Percentiles rank a stretch among this genome's conserved stretches.
phyloP scores from a whole-genome alignment of 2,113 vertebrate species.

The Clinocottus analis region DNA sequence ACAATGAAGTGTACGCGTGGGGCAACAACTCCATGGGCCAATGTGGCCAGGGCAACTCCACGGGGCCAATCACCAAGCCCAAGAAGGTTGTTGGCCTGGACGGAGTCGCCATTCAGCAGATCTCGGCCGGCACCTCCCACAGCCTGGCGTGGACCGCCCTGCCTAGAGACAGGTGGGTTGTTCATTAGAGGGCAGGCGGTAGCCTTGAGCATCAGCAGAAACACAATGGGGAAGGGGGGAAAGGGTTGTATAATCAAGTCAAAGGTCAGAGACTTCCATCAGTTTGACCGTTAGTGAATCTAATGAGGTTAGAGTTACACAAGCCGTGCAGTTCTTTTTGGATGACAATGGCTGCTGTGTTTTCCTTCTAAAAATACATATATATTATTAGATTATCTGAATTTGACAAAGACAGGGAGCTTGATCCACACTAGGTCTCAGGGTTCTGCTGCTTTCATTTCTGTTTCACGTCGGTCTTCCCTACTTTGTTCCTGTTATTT shows the following conservation, averaged over 20 bases:
- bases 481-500: too few species aligned
- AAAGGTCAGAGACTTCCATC: too few species aligned
- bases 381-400: too few species aligned
- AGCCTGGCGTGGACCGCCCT: slow-evolving; percentile 98
- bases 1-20: slow-evolving; percentile 99
- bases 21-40: slow-evolving; percentile 99
- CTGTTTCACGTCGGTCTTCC: too few species aligned
- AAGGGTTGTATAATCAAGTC: too few species aligned
- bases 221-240: too few species aligned
- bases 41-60: slow-evolving; percentile 98
- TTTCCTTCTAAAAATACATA: too few species aligned
- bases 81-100: slow-evolving; percentile 98
- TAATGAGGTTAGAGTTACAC: neutral
- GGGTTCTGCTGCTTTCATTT: too few species aligned
- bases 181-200: too few species aligned
- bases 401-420: too few species aligned
- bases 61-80: slow-evolving; percentile 97
- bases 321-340: neutral
- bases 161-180: slow-evolving; percentile 88
- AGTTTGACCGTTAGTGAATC: too few species aligned
- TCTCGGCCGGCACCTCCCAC: slow-evolving; percentile 96
- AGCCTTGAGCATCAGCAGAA: neutral
- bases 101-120: slow-evolving; percentile 95
- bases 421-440: too few species aligned
- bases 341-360: neutral